These are phyloP conservation scores for Bellardia bayeri DNA, from an alignment of 2,888 invertebrate species.

Conservation along the genomic window DNA sequence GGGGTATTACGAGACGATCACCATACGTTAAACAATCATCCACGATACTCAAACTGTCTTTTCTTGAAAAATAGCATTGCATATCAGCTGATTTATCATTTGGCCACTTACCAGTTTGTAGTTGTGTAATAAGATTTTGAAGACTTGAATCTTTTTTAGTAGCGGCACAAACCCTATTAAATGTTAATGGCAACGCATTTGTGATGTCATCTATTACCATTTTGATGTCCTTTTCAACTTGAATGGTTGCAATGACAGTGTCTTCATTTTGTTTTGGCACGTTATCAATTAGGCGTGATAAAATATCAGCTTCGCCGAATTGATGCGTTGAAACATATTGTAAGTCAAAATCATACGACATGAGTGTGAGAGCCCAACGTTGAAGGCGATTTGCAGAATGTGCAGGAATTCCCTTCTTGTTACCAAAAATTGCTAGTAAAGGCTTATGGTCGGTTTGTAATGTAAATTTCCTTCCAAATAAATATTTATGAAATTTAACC, in stretches of 20 bases:
- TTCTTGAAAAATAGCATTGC: conserved; percentile 25
- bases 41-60: conserved; percentile 24
- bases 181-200: conserved; percentile 33
- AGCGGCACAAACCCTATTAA: conserved; percentile 37
- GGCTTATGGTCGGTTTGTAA: conserved; percentile 47
- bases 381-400: conserved; percentile 43
- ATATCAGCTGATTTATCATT: conserved; percentile 13
- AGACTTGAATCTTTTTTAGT: conserved; percentile 36
- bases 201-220: neutral
- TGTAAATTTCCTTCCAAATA: too few relatives aligned
- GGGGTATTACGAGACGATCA: conserved; percentile 39
- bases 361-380: conserved; percentile 13
- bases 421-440: conserved; percentile 36
- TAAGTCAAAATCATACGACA: conserved; percentile 3
- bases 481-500: too few relatives aligned
- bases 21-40: conserved; percentile 24
- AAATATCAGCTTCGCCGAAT: conserved; percentile 44
- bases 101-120: conserved; percentile 58
- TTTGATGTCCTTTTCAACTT: conserved; percentile 23
- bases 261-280: conserved; percentile 24
- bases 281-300: conserved; percentile 30
- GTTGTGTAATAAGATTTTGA: neutral
- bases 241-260: conserved; percentile 25
- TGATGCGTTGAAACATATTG: conserved; percentile 36
- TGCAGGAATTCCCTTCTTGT: conserved; percentile 76